Percentiles rank a stretch among this genome's conserved stretches.
Evolutionary conservation across 2,888 invertebrate genomes (phyloP).

Genomic region (Drosophila tripunctata): DNA sequence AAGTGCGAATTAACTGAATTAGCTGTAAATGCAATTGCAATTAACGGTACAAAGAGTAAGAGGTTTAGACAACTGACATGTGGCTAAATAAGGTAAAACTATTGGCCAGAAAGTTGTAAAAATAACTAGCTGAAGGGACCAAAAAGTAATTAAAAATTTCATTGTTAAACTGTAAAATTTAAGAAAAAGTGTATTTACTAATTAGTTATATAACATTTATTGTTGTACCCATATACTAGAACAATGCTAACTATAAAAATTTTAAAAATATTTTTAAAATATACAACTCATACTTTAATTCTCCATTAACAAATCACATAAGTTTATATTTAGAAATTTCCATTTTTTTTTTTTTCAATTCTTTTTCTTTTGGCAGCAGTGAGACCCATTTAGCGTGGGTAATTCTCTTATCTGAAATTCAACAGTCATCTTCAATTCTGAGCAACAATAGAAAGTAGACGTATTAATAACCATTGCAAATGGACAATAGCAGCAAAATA

Average conservation of each 20-base stretch:
- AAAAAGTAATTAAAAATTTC: too few species aligned
- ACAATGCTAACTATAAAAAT: neutral
- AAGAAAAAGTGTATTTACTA: too few species aligned
- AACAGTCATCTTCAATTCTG: slow-evolving; percentile 7
- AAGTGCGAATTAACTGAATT: slow-evolving; percentile 70
- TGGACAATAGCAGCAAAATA: slow-evolving; percentile 19
- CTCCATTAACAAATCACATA: neutral
- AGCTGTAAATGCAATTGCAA: slow-evolving; percentile 59
- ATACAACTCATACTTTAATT: too few species aligned
- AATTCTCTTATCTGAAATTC: neutral
- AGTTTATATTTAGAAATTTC: neutral
- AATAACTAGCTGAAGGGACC: too few species aligned
- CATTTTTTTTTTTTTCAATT: neutral
- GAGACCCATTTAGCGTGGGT: neutral
- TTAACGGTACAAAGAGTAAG: slow-evolving; percentile 47
- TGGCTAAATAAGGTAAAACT: slow-evolving; percentile 7
- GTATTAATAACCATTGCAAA: slow-evolving; percentile 13
- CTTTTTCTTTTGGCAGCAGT: neutral
- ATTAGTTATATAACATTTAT: too few species aligned
- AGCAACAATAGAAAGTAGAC: slow-evolving; percentile 20
- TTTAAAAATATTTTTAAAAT: too few species aligned
- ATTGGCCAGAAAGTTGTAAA: slow-evolving; percentile 1
- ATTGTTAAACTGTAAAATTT: too few species aligned
- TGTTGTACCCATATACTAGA: too few species aligned
- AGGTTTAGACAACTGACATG: slow-evolving; percentile 15